Base-by-base conservation (phyloP, 2,888 invertebrate genomes). In the Drosophila demipolita region DNA sequence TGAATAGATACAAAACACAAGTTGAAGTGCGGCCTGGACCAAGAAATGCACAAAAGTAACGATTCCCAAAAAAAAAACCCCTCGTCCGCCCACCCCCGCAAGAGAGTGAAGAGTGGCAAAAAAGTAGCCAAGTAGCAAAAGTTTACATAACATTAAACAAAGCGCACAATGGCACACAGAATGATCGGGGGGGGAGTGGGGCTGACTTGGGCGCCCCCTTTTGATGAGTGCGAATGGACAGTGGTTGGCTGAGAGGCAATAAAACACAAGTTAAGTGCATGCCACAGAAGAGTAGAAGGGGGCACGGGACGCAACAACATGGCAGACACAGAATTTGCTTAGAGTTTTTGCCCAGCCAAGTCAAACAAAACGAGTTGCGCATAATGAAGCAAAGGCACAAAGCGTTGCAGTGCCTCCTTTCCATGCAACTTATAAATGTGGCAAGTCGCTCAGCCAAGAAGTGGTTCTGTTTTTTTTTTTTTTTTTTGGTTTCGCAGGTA, bases 81-180 rank as follows among this genome's bases (percentile, higher is more conserved):
- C 26, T 5, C 5, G 0, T 23, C 45, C 35, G 15, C 29, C n/a
- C 35, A 36, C 29, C 0, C 29, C 5, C 5, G 6, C 23, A 29
- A 29, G 29, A 60, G 17, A 32, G 40, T 32, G 20, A 35, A 65
- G 62, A 63, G 32, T 52, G 42, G 63, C 80, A 66, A 64, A 84
- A 73, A 82, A 84, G 89, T 76, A 75, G 81, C 75, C 72, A 78
- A 73, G 79, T 55, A 55, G 87, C 81, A 78, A 90, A 89, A 91
- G 89, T 90, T 90, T 90, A 91, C 90, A 90, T 91, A 90, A 90
- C 90, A 90, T 90, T 90, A 89, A 90, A 91, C 91, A 90, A 87
- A 87, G 91, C 82, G 86, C 84, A 86, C 85, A 86, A 89, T 87
- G 75, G 85, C 75, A 65, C 55, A 66, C 57, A 48, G 54, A 42